A percentile compares a stretch with the other conserved stretches of the same genome.
Evolutionary conservation across 1,140 invertebrate genomes (phyloP).

Genomic region (Camponotus floridanus): DNA sequence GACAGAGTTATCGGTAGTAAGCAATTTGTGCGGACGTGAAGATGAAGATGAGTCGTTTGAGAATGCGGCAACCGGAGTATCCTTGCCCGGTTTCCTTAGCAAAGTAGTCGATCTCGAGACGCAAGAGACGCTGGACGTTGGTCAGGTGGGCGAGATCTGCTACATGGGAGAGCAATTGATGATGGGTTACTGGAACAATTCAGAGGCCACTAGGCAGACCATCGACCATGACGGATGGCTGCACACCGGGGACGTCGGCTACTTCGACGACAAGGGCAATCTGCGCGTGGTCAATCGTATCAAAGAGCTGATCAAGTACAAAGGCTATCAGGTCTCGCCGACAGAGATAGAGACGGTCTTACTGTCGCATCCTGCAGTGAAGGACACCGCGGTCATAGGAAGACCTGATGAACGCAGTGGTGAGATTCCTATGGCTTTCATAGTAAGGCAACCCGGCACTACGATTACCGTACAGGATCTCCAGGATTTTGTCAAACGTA

Average conservation of each 20-base stretch:
- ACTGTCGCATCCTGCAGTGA: conserved; percentile 88
- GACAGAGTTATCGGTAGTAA: conserved; percentile 88
- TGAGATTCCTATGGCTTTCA: conserved; percentile 89
- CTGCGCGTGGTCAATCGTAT: conserved; percentile 87
- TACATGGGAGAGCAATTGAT: conserved; percentile 79
- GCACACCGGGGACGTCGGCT: conserved; percentile 83
- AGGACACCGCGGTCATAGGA: conserved; percentile 90
- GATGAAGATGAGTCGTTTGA: conserved; percentile 9
- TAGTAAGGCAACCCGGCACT: conserved; percentile 81
- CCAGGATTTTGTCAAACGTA: conserved; percentile 85
- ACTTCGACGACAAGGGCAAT: conserved; percentile 82
- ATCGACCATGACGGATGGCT: conserved; percentile 86
- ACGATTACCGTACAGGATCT: conserved; percentile 86
- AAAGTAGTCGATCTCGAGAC: conserved; percentile 83
- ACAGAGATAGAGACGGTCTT: conserved; percentile 89
- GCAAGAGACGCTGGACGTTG: conserved; percentile 77
- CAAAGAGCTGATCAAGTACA: conserved; percentile 88
- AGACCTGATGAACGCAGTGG: conserved; percentile 87
- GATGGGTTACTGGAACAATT: conserved; percentile 77
- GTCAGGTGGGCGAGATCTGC: conserved; percentile 84
- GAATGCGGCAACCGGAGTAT: not conserved
- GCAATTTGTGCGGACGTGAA: not conserved
- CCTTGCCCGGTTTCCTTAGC: conserved; percentile 42
- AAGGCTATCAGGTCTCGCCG: conserved; percentile 87
- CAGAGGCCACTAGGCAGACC: conserved; percentile 83